These are phyloP conservation scores for Melanotaenia maccullochi DNA, from an alignment of 2,797 vertebrate genomes.

Conservation along the genomic window DNA sequence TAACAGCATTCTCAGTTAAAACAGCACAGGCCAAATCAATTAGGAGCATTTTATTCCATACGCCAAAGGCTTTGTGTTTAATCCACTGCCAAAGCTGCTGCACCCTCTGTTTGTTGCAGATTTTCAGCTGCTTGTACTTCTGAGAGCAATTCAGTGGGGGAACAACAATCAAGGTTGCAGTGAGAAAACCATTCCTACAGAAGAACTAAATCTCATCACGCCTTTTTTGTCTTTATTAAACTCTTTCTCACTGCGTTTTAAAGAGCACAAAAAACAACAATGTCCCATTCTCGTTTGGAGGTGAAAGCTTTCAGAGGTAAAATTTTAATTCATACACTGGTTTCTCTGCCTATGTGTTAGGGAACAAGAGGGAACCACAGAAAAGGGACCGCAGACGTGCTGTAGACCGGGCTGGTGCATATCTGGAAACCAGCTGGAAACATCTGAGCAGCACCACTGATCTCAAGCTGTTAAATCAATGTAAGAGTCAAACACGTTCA, in stretches of 20 bases:
- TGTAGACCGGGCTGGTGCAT: conserved; percentile 27
- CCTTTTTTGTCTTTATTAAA: background rate
- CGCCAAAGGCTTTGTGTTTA: conserved; percentile 67
- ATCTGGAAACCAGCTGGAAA: conserved; percentile 65
- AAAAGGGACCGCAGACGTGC: conserved; percentile 25
- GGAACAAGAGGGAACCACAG: conserved; percentile 28
- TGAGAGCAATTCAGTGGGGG: conserved; percentile 25
- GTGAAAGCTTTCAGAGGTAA: conserved; percentile 36
- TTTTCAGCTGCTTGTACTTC: conserved; percentile 47
- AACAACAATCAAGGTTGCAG: conserved; percentile 33
- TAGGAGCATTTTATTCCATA: conserved; percentile 64
- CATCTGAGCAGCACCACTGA: conserved; percentile 34
- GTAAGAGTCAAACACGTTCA: conserved; percentile 57
- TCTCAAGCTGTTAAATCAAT: conserved; percentile 55
- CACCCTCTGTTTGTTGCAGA: conserved; percentile 40
- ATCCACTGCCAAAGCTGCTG: conserved; percentile 53
- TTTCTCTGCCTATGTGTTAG: conserved; percentile 30
- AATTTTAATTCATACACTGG: conserved; percentile 32
- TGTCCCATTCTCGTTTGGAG: conserved; percentile 24
- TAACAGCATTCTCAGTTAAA: conserved; percentile 67
- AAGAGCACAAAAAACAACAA: conserved; percentile 15
- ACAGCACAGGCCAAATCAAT: conserved; percentile 71
- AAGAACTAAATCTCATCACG: conserved; percentile 26
- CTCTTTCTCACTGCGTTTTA: conserved; percentile 21
- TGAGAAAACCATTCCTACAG: conserved; percentile 38